phyloP scores from a whole-genome alignment of 1,140 invertebrate species.

The Oryctes rhinoceros region DNA sequence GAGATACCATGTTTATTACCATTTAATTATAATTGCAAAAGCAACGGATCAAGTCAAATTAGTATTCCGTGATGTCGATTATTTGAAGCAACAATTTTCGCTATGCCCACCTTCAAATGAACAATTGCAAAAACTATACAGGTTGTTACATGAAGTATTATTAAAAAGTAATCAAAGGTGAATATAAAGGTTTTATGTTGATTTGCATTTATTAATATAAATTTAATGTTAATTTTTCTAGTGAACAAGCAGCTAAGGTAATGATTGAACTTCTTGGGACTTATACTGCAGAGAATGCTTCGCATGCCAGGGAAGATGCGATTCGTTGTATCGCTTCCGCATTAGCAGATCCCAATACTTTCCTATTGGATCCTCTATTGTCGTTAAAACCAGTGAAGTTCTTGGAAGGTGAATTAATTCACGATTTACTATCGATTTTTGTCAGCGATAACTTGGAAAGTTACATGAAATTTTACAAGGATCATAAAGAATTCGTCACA shows the following conservation, averaged over 20 bases:
- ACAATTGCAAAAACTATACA: conserved; percentile 91
- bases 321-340: conserved; percentile 96
- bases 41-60: conserved; percentile 84
- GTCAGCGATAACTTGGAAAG: conserved; percentile 91
- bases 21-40: conserved; percentile 87
- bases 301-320: conserved; percentile 94
- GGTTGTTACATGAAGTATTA: conserved; percentile 88
- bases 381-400: conserved; percentile 94
- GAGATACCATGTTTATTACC: conserved; percentile 91
- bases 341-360: conserved; percentile 93
- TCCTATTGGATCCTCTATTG: conserved; percentile 92
- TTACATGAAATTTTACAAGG: conserved; percentile 91
- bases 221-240: conserved; percentile 57
- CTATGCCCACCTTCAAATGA: conserved; percentile 86
- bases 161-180: conserved; percentile 74
- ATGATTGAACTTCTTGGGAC: conserved; percentile 96
- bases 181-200: conserved; percentile 32
- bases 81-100: conserved; percentile 84
- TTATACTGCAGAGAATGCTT: conserved; percentile 96
- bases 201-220: background rate
- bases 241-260: conserved; percentile 91
- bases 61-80: conserved; percentile 82
- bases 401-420: conserved; percentile 94
- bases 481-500: conserved; percentile 92
- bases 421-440: conserved; percentile 95